Evolutionary conservation across 1,140 invertebrate species (phyloP).

Genomic region (Pogonognathellus flavescens): DNA sequence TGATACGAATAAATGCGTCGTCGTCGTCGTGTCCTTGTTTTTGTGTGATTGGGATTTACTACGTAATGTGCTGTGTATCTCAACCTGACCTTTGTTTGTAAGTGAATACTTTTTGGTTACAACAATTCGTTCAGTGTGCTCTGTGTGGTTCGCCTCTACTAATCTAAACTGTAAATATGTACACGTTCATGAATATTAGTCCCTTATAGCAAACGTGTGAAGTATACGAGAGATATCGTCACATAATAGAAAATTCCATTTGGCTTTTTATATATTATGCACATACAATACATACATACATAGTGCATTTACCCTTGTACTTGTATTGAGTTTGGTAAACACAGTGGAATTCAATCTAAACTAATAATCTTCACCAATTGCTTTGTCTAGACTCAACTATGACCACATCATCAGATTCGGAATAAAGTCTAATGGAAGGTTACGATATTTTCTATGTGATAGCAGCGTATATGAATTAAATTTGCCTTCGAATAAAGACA

Average conservation of each 20-base stretch:
- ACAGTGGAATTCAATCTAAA: conserved; percentile 44
- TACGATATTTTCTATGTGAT: conserved; percentile 1
- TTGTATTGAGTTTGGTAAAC: no score
- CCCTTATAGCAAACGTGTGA: no score
- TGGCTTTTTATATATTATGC: neutral
- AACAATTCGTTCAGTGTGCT: neutral
- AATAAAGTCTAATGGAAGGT: neutral
- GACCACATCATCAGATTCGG: no score
- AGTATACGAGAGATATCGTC: no score
- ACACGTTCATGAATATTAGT: neutral
- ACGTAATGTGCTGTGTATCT: conserved; percentile 23
- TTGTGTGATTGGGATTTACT: neutral
- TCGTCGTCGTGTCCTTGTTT: neutral
- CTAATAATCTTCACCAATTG: conserved; percentile 1
- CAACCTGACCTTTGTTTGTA: conserved; percentile 4
- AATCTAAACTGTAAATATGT: conserved; percentile 38
- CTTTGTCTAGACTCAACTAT: neutral
- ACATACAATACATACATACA: neutral
- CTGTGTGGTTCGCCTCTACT: neutral
- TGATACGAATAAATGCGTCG: neutral
- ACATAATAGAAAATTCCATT: no score
- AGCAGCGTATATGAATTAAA: neutral
- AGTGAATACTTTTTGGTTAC: conserved; percentile 14
- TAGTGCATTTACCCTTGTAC: conserved; percentile 37
- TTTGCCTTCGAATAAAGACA: neutral